phyloP scores from a whole-genome alignment of 2,113 vertebrate genomes.

The Chloropsis hardwickii region DNA sequence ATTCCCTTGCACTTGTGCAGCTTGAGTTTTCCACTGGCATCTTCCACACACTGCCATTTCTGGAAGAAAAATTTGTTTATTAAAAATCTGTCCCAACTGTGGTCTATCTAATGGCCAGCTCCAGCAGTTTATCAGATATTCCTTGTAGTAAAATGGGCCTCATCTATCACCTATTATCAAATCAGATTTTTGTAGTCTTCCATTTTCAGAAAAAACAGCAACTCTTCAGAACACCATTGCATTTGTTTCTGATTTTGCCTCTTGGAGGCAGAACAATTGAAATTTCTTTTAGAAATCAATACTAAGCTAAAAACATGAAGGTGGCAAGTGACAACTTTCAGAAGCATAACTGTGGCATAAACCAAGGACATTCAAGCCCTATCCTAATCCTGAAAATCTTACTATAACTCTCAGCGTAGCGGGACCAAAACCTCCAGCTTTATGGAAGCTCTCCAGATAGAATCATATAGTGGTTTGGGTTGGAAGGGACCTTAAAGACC shows the following conservation, averaged over 20 bases:
- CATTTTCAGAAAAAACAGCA: neutral
- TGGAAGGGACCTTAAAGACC: neutral
- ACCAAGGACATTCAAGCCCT: neutral
- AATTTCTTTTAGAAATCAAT: neutral
- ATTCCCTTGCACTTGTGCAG: conserved; percentile 93
- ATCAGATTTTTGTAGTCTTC: neutral
- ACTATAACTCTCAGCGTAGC: neutral
- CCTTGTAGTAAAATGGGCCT: neutral
- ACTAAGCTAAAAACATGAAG: neutral
- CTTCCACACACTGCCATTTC: conserved; percentile 98
- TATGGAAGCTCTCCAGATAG: neutral
- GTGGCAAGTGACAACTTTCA: neutral
- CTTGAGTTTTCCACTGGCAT: conserved; percentile 85
- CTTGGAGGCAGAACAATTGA: neutral
- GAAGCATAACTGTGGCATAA: neutral
- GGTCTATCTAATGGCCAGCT: neutral
- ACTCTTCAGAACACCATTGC: neutral
- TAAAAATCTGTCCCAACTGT: neutral
- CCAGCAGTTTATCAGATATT: neutral
- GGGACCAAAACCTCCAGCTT: neutral
- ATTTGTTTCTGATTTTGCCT: neutral
- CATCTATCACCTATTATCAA: neutral
- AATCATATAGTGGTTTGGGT: neutral
- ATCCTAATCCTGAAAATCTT: neutral
- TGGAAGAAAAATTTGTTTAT: conserved; percentile 51